phyloP scores from a whole-genome alignment of 1,140 invertebrate genomes.

The Limonius californicus region DNA sequence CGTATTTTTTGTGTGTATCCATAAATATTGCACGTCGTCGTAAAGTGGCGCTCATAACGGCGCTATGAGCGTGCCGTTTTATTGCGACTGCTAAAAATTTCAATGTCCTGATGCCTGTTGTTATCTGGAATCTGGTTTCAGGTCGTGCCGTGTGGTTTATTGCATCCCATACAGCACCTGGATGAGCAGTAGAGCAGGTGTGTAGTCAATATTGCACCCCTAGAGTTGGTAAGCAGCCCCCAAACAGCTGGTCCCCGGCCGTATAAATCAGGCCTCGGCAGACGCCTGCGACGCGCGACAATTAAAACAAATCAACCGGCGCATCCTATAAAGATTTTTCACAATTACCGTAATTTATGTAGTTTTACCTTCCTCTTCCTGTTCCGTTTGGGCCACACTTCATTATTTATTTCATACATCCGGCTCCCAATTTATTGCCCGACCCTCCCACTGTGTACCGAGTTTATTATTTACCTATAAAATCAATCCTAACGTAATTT shows the following conservation, averaged over 20 bases:
- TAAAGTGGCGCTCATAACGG: slow-evolving; percentile 12
- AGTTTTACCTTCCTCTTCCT: background rate
- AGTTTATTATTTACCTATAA: background rate
- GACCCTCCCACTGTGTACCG: background rate
- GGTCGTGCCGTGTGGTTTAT: slow-evolving; percentile 8
- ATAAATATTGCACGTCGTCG: slow-evolving; percentile 11
- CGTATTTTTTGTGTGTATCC: slow-evolving; percentile 10
- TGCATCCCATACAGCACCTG: slow-evolving; percentile 6
- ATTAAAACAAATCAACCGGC: slow-evolving; percentile 6
- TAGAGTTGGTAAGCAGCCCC: background rate
- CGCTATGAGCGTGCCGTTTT: slow-evolving; percentile 4
- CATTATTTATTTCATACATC: slow-evolving; percentile 12
- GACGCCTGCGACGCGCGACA: background rate
- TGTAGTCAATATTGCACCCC: slow-evolving; percentile 10
- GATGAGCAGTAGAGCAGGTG: background rate
- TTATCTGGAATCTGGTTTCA: slow-evolving; percentile 10
- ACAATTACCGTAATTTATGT: slow-evolving; percentile 8
- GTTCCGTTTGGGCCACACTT: background rate
- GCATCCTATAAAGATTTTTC: slow-evolving; percentile 7
- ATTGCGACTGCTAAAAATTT: slow-evolving; percentile 15
- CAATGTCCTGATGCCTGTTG: slow-evolving; percentile 10
- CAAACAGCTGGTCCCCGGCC: background rate
- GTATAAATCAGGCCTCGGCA: background rate
- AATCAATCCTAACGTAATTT: background rate
- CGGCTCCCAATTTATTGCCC: slow-evolving; percentile 2